Conservation (phyloP, 2,888 invertebrate species). For the Pterobdella sp. region DNA sequence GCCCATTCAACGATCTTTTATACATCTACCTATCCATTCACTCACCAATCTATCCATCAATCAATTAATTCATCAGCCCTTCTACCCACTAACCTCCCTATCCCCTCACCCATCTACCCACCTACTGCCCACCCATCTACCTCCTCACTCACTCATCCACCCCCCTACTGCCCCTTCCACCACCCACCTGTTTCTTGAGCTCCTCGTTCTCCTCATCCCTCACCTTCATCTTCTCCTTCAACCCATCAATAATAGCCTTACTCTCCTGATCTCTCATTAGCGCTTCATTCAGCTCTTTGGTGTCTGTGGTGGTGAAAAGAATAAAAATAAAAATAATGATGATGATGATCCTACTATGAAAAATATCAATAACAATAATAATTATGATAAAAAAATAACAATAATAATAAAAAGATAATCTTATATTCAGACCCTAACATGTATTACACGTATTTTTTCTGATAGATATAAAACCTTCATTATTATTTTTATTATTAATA, state of each 20-base stretch:
- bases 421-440: too few species aligned
- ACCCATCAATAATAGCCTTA: constrained; percentile 75
- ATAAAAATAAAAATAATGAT: not conserved
- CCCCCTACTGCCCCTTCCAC: not conserved
- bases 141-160: not conserved
- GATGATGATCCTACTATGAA: too few species aligned
- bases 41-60: constrained; percentile 38
- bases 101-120: not conserved
- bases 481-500: too few species aligned
- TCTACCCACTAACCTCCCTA: constrained; percentile 38
- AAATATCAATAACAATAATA: too few species aligned
- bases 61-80: constrained; percentile 40
- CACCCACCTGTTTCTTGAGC: constrained; percentile 49
- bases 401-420: too few species aligned
- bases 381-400: too few species aligned
- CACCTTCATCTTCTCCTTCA: constrained; percentile 65
- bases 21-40: not conserved
- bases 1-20: not conserved
- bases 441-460: too few species aligned
- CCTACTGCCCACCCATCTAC: not conserved
- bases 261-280: constrained; percentile 84
- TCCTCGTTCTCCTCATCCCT: constrained; percentile 51
- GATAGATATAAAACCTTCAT: too few species aligned
- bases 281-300: constrained; percentile 77
- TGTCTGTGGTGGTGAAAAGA: constrained; percentile 43